Percentiles rank a stretch among this genome's conserved stretches.
Evolutionary conservation across 2,797 vertebrate species (phyloP).

Genomic region (Numenius phaeopus): DNA sequence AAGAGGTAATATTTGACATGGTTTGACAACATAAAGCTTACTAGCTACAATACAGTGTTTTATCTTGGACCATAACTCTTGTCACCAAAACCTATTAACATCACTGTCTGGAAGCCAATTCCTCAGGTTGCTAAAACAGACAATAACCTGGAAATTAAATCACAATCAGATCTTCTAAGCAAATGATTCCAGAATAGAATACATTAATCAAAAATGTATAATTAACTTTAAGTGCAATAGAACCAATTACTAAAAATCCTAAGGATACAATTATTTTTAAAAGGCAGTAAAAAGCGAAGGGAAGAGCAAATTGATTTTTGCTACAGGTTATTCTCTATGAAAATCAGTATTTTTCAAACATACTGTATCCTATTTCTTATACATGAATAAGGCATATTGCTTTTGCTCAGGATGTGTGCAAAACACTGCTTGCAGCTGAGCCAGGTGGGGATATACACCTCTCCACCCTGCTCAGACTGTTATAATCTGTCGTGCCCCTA

Average conservation of each 20-base stretch:
- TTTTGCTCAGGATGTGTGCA: not conserved
- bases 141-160: slow-evolving; percentile 57
- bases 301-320: slow-evolving; percentile 49
- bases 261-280: slow-evolving; percentile 57
- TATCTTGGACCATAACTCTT: not conserved
- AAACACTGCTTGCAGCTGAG: not conserved
- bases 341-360: not conserved
- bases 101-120: not conserved
- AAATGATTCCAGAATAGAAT: slow-evolving; percentile 43
- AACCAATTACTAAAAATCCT: slow-evolving; percentile 51
- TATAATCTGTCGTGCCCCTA: not conserved
- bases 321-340: slow-evolving; percentile 7
- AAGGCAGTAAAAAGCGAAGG: slow-evolving; percentile 42
- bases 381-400: not conserved
- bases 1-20: slow-evolving; percentile 8
- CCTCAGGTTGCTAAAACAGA: slow-evolving; percentile 4
- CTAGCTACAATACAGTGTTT: not conserved
- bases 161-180: slow-evolving; percentile 50
- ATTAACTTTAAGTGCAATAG: slow-evolving; percentile 52
- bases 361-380: not conserved
- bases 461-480: not conserved
- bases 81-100: slow-evolving; percentile 12
- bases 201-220: slow-evolving; percentile 61
- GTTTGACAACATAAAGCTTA: slow-evolving; percentile 19
- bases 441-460: not conserved